A percentile compares a stretch with the other conserved stretches of the same genome.
Conservation (phyloP, 2,888 invertebrate species). For the Diadegma fenestrale region DNA sequence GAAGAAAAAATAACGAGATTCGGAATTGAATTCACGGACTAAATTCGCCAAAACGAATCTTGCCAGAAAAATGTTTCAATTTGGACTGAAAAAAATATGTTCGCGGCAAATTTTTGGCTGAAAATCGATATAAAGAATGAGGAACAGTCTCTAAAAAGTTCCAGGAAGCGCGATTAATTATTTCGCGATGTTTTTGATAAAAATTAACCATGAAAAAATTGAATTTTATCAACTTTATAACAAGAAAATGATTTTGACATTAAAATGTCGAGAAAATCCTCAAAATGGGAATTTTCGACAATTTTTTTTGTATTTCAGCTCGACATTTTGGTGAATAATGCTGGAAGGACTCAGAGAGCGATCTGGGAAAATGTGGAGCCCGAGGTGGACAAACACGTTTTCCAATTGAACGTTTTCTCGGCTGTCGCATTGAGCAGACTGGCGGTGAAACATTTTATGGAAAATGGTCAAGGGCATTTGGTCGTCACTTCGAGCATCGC, state of each 20-base stretch:
- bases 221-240: not conserved
- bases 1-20: not conserved
- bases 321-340: constrained; percentile 93
- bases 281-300: not conserved
- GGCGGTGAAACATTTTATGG: constrained; percentile 88
- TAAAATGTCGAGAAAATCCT: not conserved
- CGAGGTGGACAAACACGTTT: constrained; percentile 90
- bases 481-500: constrained; percentile 91
- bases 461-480: constrained; percentile 88
- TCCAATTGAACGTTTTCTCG: constrained; percentile 92
- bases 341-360: constrained; percentile 91
- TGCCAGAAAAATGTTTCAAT: not conserved
- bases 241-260: not conserved
- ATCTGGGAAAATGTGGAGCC: constrained; percentile 89
- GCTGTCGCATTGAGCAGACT: constrained; percentile 89
- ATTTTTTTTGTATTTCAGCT: constrained; percentile 83
- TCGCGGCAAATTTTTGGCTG: not conserved
- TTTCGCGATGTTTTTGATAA: not conserved
- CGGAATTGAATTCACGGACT: not conserved
- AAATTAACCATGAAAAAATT: not conserved
- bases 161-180: not conserved
- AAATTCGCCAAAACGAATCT: not conserved
- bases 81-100: not conserved
- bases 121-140: not conserved
- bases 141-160: not conserved